phyloP scores from a whole-genome alignment of 1,140 invertebrate genomes.

The Diachasmimorpha longicaudata region DNA sequence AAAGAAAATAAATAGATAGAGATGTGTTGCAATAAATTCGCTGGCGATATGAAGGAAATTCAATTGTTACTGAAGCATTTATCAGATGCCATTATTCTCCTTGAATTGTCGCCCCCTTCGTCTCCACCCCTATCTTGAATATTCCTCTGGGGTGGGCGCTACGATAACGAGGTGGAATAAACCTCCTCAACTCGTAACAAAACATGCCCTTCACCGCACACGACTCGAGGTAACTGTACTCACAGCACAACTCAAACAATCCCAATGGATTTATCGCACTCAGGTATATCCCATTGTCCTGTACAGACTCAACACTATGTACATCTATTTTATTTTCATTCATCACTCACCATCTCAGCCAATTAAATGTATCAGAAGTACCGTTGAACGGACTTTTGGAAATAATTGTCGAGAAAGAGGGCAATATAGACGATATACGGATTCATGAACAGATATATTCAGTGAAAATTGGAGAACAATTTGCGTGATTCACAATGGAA shows the following conservation, averaged over 20 bases:
- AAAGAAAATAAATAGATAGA: too few relatives aligned
- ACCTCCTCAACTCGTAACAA: slow-evolving; percentile 12
- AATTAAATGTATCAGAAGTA: not conserved
- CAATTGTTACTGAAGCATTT: not conserved
- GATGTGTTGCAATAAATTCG: not conserved
- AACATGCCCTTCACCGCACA: slow-evolving; percentile 31
- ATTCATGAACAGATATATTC: too few relatives aligned
- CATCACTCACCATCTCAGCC: not conserved
- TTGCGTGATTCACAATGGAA: too few relatives aligned
- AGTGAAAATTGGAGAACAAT: too few relatives aligned
- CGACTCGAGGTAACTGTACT: slow-evolving; percentile 47
- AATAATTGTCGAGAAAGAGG: not conserved
- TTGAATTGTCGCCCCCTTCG: not conserved
- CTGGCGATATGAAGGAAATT: not conserved
- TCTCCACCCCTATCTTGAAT: slow-evolving; percentile 25
- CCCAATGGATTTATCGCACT: slow-evolving; percentile 38
- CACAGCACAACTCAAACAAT: slow-evolving; percentile 24
- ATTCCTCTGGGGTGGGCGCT: slow-evolving; percentile 28
- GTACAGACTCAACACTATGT: not conserved
- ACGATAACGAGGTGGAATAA: slow-evolving; percentile 36
- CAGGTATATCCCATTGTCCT: slow-evolving; percentile 35
- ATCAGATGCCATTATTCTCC: not conserved
- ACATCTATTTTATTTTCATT: not conserved
- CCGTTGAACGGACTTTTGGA: not conserved
- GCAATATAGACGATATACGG: too few relatives aligned